These are phyloP conservation scores for Crypturellus undulatus DNA, from an alignment of 2,113 vertebrate genomes.

Conservation along the genomic window DNA sequence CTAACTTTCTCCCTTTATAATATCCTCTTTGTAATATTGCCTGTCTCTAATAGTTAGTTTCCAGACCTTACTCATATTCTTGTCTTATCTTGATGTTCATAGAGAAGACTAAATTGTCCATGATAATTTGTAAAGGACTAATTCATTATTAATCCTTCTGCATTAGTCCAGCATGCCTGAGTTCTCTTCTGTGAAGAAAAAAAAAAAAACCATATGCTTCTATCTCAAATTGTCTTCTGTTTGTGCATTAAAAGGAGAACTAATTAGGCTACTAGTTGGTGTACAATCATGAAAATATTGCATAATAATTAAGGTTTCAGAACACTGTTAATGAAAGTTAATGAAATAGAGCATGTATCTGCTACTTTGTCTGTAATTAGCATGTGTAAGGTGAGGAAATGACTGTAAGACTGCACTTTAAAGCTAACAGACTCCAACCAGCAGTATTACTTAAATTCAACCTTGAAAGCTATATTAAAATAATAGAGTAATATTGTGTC, in stretches of 20 bases:
- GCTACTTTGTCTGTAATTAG: background rate
- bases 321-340: background rate
- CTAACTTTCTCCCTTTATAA: background rate
- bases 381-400: background rate
- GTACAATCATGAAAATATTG: background rate
- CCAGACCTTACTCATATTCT: background rate
- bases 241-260: background rate
- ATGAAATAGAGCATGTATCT: background rate
- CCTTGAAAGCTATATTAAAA: background rate
- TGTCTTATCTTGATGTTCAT: background rate
- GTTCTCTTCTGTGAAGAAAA: background rate
- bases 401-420: background rate
- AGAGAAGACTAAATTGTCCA: background rate
- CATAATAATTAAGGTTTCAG: background rate
- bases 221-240: background rate
- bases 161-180: background rate
- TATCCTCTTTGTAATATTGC: background rate
- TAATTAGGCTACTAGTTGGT: background rate
- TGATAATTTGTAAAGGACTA: background rate
- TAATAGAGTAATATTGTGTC: background rate
- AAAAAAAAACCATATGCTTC: no score
- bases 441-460: background rate
- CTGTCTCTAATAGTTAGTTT: background rate
- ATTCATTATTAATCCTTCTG: background rate
- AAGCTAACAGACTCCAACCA: background rate